Evolutionary conservation across 2,113 vertebrate species (phyloP), one percentile per base, ranked within the genome.

Genomic region (Grammomys dolichurus): DNA sequence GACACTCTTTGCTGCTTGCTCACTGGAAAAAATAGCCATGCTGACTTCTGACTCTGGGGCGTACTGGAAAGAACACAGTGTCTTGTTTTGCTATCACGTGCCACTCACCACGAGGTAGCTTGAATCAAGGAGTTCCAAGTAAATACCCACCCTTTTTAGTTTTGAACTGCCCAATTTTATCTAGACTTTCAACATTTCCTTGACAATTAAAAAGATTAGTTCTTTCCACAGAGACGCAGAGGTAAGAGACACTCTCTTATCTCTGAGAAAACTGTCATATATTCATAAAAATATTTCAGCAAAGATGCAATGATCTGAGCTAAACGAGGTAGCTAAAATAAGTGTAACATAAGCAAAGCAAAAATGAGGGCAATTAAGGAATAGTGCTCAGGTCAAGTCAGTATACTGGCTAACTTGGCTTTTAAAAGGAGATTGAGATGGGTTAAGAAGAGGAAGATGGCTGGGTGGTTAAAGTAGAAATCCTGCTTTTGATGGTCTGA

Each of bases 261-360:
- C 60, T 63, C 22, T 63, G 94, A 91, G 96, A 93, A 95, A 95
- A 95, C 82, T 69, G 48, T 75, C 92, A 70, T 43, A 65, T 1
- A 46, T 63, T 95, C 82, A 88, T 92, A 40, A 95, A 86, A 63
- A 63, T 46, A 78, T 92, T 89, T 86, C 40, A 91, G 93, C 58
- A 87, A 80, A 98, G 95, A 93, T 54, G 67, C 43, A 33, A 76
- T 93, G 63, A 28, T 92, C 77, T 86, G 36, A 95, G 80, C 82
- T 36, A 87, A 92, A 87, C 78, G 33, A 1, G 5, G 48, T 19
- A 73, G 43, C 58, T 60, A 89, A 95, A 89, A 33, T 90, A 87
- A 86, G 89, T 76, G 80, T 13, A 60, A 36, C 36, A 72, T 19
- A 84, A 90, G 75, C 43, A 84, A 82, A 89, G 81, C 51, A 86